Base-by-base conservation (phyloP, 2,888 invertebrate genomes). In the Cremastinae sp. region DNA sequence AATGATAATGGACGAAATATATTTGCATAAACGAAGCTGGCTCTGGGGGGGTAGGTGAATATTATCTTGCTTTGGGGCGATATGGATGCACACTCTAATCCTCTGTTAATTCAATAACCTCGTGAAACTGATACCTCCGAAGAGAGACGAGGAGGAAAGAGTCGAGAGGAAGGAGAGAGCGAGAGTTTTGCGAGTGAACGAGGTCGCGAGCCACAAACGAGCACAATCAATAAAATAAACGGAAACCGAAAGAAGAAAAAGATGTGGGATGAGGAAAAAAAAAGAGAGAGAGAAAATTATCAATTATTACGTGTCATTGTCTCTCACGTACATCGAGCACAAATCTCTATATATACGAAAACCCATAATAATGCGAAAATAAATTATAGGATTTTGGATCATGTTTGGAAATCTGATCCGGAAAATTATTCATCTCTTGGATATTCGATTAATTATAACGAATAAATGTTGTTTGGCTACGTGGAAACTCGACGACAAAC, bases 31-130 rank as follows among this genome's bases (percentile, higher is more conserved):
- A n/a, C 18, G 18, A 20, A 2, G 37, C 10, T 14, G n/a, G 35
- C 9, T 55, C 16, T 18, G 53, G 22, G 43, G n/a, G 43, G 51
- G 51, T 53, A 35, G 70, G 16, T 41, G 28, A 28, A 28, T 28
- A 28, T 28, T 28, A 28, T 28, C 28, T 28, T 28, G 28, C 28
- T 28, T 28, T 28, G 28, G 28, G 28, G 28, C 5, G 28, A 41
- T 12, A n/a, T 12, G 41, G 41, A 9, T 9, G 16, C 35, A 53
- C 61, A 43, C 28, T 64, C 41, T 56, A 71, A 62, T 56, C 61
- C 71, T 71, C 76, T 70, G 78, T 79, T 71, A 75, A 75, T 79
- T 78, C 78, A 73, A 80, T 79, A 79, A 80, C 62, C 74, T 72
- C 53, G 45, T 55, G 78, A 79, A 78, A 79, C 72, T 73, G 78